phyloP scores from a whole-genome alignment of 2,797 vertebrate species.

The Enoplosus armatus region DNA sequence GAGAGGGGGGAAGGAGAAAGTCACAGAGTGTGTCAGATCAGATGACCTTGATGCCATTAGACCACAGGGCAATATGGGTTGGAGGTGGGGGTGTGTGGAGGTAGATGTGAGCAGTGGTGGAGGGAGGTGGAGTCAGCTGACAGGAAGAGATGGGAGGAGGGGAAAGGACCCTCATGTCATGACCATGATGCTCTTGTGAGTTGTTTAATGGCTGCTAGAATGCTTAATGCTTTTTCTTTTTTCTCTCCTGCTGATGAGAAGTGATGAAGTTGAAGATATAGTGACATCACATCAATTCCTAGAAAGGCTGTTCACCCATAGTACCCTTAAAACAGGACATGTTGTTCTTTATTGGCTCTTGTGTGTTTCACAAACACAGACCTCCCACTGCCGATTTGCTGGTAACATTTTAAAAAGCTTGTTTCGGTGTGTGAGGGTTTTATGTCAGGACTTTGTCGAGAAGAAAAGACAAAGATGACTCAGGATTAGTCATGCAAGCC shows the following conservation, averaged over 20 bases:
- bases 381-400: constrained; percentile 43
- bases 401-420: constrained; percentile 27
- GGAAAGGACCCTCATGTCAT: constrained; percentile 44
- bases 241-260: constrained; percentile 1
- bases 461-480: constrained; percentile 79
- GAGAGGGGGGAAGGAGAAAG: constrained; percentile 22
- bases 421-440: constrained; percentile 53
- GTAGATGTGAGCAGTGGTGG: constrained; percentile 28
- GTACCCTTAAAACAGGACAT: constrained; percentile 20
- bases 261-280: background rate
- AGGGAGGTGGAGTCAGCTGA: constrained; percentile 67
- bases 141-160: constrained; percentile 62
- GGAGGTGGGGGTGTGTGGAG: constrained; percentile 35
- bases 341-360: constrained; percentile 5
- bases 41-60: constrained; percentile 83
- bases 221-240: background rate
- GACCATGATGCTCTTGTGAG: constrained; percentile 53
- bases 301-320: background rate
- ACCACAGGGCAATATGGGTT: constrained; percentile 58
- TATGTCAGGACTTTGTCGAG: constrained; percentile 60
- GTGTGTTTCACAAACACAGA: constrained; percentile 22
- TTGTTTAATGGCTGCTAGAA: constrained; percentile 4
- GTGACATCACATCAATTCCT: constrained; percentile 6
- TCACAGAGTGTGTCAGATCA: constrained; percentile 63
- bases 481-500: constrained; percentile 79